Evolutionary conservation across 2,797 vertebrate species (phyloP).

Genomic region (Acrossocheilus fasciatus): DNA sequence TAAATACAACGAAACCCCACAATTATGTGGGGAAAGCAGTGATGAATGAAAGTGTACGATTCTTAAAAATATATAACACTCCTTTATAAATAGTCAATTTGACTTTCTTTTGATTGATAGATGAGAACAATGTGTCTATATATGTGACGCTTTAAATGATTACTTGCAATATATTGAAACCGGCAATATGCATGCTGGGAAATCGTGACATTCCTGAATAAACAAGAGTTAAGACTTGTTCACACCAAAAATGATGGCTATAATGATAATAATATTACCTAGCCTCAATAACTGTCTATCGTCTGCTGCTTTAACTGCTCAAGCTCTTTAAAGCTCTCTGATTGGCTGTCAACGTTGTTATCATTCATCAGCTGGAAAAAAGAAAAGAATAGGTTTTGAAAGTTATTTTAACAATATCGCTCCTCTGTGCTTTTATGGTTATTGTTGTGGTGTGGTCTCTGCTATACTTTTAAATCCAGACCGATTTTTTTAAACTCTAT

Average conservation of each 20-base stretch:
- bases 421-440: not conserved
- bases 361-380: not conserved
- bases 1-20: not conserved
- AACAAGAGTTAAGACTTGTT: not conserved
- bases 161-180: not conserved
- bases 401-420: not conserved
- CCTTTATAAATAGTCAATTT: not conserved
- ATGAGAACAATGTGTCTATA: not conserved
- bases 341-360: not conserved
- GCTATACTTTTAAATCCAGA: not conserved
- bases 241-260: not conserved
- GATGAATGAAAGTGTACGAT: not conserved
- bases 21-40: not conserved
- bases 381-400: not conserved
- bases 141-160: not conserved
- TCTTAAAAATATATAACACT: not conserved
- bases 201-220: conserved; percentile 2
- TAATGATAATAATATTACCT: not conserved
- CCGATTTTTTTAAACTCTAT: not conserved
- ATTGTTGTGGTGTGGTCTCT: not conserved
- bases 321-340: not conserved
- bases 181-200: not conserved
- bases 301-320: not conserved
- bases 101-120: not conserved
- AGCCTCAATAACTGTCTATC: not conserved